Base-by-base conservation (phyloP, 2,113 vertebrate genomes). In the Eupsittula cactorum region DNA sequence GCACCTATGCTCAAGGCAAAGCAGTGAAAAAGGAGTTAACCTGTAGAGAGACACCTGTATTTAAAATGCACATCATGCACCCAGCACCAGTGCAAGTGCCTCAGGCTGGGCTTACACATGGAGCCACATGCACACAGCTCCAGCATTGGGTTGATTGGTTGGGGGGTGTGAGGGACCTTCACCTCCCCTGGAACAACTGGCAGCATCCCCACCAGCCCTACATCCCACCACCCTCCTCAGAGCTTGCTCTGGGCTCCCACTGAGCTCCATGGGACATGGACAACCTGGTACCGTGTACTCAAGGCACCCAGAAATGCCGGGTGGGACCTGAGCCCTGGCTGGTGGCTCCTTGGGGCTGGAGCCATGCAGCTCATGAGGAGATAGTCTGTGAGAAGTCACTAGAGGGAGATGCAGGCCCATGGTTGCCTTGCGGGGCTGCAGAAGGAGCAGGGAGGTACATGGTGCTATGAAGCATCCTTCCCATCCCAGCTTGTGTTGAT, bases 321-420 rank as follows among this genome's bases (percentile, higher is more conserved):
- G 7, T 37, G 69, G 25, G 13, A 50, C 16, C 35, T 41, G 64
- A 33, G 53, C 46, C 49, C 64, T 35, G 55, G 7, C 49, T 27
- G 76, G 65, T 13, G 95, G 63, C 42, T 81, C 31, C 31, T 20
- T 24, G 25, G 10, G 44, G 6, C 29, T 55, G 41, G 33, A 59
- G 67, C 60, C 49, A 39, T 1, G 37, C 16, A 49, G 78, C 39
- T 9, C 69, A 31, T 0, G 60, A 59, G 62, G 37, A 84, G 35
- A 7, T 0, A 41, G 82, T 23, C 95, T 33, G 37, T 1, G 5
- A 90, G 80, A 17, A 90, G 93, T 94, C 95, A 97, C 95, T 97
- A 97, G 95, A 96, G 96, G 95, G 95, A 96, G 96, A 95, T 70
- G 77, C 92, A 95, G 73, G 60, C 69, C 90, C 93, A 49, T 13